Evolutionary conservation across 2,113 vertebrate genomes (phyloP).

Genomic region (Lophura nycthemera): DNA sequence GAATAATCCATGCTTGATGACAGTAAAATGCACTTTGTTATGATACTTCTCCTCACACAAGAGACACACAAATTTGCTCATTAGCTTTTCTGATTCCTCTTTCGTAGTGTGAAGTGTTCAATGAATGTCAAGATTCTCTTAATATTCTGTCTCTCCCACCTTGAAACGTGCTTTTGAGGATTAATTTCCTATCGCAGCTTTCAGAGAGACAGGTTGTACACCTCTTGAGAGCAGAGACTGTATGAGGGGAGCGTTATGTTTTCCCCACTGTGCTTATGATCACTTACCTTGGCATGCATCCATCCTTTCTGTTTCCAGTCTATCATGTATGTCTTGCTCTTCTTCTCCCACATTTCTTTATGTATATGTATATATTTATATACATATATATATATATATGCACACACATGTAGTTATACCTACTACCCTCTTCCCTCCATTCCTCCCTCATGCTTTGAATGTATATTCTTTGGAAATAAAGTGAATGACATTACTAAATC

Average conservation of each 20-base stretch:
- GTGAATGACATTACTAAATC: background rate
- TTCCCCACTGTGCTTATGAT: background rate
- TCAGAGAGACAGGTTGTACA: background rate
- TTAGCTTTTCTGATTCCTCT: background rate
- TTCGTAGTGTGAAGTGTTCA: background rate
- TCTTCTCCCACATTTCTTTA: background rate
- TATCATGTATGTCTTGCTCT: background rate
- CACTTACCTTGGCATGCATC: background rate
- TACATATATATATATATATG: background rate
- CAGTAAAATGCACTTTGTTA: background rate
- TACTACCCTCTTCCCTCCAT: background rate
- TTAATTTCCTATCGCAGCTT: background rate
- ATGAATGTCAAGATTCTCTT: background rate
- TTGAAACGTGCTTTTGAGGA: background rate
- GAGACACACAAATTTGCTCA: background rate
- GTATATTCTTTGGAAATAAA: background rate
- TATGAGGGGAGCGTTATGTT: background rate
- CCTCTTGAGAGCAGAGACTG: background rate
- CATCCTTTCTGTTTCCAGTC: background rate
- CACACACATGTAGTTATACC: background rate
- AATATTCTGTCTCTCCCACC: background rate
- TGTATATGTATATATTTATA: background rate
- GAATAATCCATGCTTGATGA: background rate
- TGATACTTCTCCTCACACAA: background rate
- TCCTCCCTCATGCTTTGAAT: background rate